Evolutionary conservation across 2,113 vertebrate species (phyloP), one percentile per base, ranked within the genome.

Genomic region (Serilophus lunatus): DNA sequence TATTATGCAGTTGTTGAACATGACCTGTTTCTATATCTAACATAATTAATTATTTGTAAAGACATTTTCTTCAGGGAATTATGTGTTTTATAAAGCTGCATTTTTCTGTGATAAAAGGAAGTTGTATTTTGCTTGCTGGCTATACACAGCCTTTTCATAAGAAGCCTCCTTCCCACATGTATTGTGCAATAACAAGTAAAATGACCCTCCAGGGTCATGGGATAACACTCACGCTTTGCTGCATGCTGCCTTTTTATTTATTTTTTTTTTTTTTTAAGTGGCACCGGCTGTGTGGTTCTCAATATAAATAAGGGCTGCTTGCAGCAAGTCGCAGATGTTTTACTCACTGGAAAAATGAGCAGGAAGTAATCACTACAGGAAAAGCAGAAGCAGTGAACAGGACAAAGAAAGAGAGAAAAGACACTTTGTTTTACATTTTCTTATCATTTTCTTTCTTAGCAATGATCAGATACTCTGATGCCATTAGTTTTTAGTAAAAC

Each of bases 281-380:
- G 91, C 96, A 98, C 96, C 97, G 97, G 97, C 97, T 98, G 95
- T 76, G 96, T 94, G 60, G n/a, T 86, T 97, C 81, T 96, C 87
- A 29, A 9, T 86, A 92, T 93, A 97, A 96, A 96, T 72, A 93
- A n/a, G 88, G 53, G 68, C 82, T 40, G 60, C 94, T 97, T 92
- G 88, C 83, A 97, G 95, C 93, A 97, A 97, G 97, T 96, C 96
- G 83, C 85, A 94, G 95, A 95, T 96, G 95, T 97, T 97, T 95
- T 96, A 78, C 74, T 65, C 88, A 29, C 83, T 95, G 89, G 75
- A 95, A 97, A 98, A 97, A 87, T 51, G 25, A 40, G 94, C 96
- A 96, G 96, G 97, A 97, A 96, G 77, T 91, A 95, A 94, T 97
- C 86, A 76, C 72, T 95, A 77, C 87, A 89, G 75, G 60, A 96